Conservation (phyloP, 2,797 vertebrate genomes). For the Pseudomugil tenellus region DNA sequence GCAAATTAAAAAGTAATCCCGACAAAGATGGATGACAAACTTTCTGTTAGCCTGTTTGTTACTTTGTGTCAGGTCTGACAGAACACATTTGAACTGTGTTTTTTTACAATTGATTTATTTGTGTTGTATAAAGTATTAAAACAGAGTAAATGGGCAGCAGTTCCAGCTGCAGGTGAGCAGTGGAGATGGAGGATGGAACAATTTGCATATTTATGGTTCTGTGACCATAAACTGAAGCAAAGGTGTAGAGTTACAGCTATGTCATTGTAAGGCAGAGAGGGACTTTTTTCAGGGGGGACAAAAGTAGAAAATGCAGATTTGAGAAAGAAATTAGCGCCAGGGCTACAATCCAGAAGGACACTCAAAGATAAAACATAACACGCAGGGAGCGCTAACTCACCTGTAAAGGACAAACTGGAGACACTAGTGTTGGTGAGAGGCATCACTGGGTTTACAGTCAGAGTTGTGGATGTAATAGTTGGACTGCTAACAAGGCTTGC, state of each 20-base stretch:
- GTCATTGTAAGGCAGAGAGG: too few species aligned
- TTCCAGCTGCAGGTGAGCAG: constrained; percentile 1
- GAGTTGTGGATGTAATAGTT: constrained; percentile 88
- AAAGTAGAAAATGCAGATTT: background rate
- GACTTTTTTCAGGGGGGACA: background rate
- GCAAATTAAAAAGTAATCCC: background rate
- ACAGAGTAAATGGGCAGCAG: background rate
- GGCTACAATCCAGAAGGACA: background rate
- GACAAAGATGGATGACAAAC: background rate
- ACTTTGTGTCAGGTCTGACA: background rate
- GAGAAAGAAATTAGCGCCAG: background rate
- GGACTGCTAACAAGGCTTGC: constrained; percentile 96
- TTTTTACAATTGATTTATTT: too few species aligned
- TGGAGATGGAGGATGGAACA: too few species aligned
- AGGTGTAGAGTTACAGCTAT: background rate
- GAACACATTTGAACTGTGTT: too few species aligned
- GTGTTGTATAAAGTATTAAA: background rate
- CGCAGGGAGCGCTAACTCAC: constrained; percentile 69
- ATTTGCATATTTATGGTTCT: constrained; percentile 18
- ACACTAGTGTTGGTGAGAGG: constrained; percentile 93
- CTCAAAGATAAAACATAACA: too few species aligned
- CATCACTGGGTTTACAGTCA: constrained; percentile 96
- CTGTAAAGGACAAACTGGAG: constrained; percentile 90
- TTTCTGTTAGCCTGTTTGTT: background rate
- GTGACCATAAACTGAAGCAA: background rate